These are phyloP conservation scores for Orchesellides sinensis DNA, from an alignment of 2,888 invertebrate species.

Conservation along the genomic window DNA sequence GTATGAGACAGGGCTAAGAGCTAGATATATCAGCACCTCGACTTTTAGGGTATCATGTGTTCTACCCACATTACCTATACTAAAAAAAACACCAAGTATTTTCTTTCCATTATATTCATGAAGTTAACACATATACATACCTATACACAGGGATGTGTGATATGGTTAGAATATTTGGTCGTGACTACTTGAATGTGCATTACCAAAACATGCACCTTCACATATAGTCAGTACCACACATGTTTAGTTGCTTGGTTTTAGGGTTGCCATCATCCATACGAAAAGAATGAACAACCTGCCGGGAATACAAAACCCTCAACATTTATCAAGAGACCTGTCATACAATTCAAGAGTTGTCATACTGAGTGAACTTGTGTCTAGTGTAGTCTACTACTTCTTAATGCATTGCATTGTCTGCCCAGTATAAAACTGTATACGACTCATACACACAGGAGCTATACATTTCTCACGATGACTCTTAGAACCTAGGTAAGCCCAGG, in stretches of 20 bases:
- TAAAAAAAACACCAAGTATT: neutral
- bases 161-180: too few species aligned
- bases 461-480: neutral
- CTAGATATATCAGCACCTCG: conserved; percentile 26
- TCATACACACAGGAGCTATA: neutral
- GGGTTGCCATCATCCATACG: conserved; percentile 47
- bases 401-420: conserved; percentile 40
- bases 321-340: conserved; percentile 70
- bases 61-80: conserved; percentile 18
- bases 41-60: conserved; percentile 58
- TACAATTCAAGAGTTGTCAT: conserved; percentile 67
- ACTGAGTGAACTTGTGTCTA: conserved; percentile 61
- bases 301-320: conserved; percentile 69
- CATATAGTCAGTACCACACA: conserved; percentile 14
- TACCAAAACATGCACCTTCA: too few species aligned
- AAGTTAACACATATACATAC: conserved; percentile 18
- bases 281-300: conserved; percentile 68
- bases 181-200: neutral
- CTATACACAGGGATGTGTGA: too few species aligned
- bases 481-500: conserved; percentile 19
- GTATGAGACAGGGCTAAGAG: conserved; percentile 39
- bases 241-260: conserved; percentile 13
- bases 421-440: neutral
- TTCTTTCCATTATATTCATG: conserved; percentile 39
- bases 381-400: conserved; percentile 58